phyloP scores from a whole-genome alignment of 2,113 vertebrate species.

The Anoplopoma fimbria region DNA sequence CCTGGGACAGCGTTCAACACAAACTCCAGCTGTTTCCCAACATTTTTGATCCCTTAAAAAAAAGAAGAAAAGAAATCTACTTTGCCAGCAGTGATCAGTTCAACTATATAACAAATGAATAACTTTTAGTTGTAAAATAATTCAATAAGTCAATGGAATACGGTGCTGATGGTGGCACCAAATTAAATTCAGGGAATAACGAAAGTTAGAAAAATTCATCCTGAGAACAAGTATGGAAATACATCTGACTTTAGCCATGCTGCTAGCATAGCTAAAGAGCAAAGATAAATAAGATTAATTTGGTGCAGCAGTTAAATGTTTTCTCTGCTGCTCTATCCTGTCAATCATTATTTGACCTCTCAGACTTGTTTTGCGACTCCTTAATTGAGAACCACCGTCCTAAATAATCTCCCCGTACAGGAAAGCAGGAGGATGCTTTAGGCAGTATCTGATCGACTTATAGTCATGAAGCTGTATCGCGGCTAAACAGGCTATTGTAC shows the following conservation, averaged over 20 bases:
- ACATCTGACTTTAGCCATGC: background rate
- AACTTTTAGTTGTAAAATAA: background rate
- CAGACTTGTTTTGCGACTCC: background rate
- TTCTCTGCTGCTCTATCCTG: background rate
- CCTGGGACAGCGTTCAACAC: slow-evolving; percentile 21
- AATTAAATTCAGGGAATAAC: background rate
- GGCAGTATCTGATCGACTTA: background rate
- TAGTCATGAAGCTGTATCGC: background rate
- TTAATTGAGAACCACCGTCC: background rate
- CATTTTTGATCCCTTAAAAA: background rate
- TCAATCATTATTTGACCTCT: background rate
- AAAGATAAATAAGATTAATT: background rate
- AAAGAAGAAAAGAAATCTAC: background rate
- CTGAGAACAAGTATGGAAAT: background rate
- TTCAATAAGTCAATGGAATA: background rate
- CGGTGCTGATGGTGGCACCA: background rate
- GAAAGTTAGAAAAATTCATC: background rate
- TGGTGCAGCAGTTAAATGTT: background rate
- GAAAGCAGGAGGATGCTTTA: background rate
- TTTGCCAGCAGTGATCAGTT: background rate
- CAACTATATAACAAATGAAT: background rate
- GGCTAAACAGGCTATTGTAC: background rate
- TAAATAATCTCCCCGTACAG: background rate
- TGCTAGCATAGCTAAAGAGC: background rate
- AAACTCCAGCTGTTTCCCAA: background rate